Base-by-base conservation (phyloP, 2,888 invertebrate genomes). In the Pyrgus malvae region DNA sequence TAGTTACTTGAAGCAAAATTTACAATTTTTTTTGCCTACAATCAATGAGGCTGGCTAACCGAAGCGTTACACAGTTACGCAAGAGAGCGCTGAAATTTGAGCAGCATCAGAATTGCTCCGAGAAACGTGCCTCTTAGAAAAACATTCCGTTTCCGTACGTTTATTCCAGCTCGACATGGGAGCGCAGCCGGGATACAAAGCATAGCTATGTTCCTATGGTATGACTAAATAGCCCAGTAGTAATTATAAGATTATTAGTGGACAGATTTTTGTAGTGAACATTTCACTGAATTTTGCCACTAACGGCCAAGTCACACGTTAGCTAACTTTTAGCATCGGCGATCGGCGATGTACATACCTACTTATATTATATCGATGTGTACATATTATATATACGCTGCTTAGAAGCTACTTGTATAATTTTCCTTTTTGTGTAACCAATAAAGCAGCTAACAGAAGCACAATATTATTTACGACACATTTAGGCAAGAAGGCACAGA, bases 91-190 rank as follows among this genome's bases (percentile, higher is more conserved):
- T 78, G 83, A 74, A 83, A 83, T 76, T 71, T 74, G 76, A 83
- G 78, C 70, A 73, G 73, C 61, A 63, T 19, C 45, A 21, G 19
- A 38, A 14, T 38, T n/a, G n/a, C n/a, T 89, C 89, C 68, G 33
- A 84, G 88, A 89, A 89, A 86, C 88, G 89, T 89, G 89, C 85
- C 76, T 75, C 66, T 69, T 74, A 82, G 78, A 86, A 83, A 86
- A 89, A 89, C 87, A 88, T 74, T 53, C 57, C 68, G n/a, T n/a
- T n/a, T n/a, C n/a, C n/a, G n/a, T n/a, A 66, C 67, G 74, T 75
- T 84, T 84, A 81, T 81, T 70, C 62, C 69, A 80, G 81, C 73
- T 73, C 81, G 82, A 85, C 85, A 86, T 74, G 78, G 74, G 76
- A 80, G 72, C 81, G 78, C 78, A 78, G 74, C 66, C 64, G 68